These are phyloP conservation scores for Iselma pallidipennis DNA, from an alignment of 2,888 invertebrate genomes.

Conservation along the genomic window DNA sequence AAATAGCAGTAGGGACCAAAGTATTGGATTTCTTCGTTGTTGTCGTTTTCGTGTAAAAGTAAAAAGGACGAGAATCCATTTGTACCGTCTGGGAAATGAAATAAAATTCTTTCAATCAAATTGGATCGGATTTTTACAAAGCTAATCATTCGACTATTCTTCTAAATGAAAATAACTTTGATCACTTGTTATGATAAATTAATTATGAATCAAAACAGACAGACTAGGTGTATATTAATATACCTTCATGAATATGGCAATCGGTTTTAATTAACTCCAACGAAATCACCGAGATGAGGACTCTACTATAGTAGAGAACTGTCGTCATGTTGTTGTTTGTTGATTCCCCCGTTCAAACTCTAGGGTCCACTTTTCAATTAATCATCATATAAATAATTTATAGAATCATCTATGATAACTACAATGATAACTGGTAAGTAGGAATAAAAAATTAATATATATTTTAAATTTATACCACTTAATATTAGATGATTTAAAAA, in stretches of 20 bases:
- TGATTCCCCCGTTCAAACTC: neutral
- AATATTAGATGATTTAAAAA: slow-evolving; percentile 8
- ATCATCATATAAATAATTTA: slow-evolving; percentile 14
- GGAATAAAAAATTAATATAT: no score
- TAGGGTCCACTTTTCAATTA: neutral
- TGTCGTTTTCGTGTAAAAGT: no score
- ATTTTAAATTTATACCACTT: slow-evolving; percentile 12
- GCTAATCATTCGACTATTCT: no score
- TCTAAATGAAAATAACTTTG: neutral
- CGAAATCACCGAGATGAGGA: neutral
- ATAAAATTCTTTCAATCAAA: no score
- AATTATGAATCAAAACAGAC: neutral
- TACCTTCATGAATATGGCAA: neutral
- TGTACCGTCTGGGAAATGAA: no score
- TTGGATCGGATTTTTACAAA: no score
- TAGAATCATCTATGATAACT: neutral
- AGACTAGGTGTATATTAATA: neutral
- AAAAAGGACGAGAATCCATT: no score
- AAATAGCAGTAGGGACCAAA: neutral
- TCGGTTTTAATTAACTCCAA: slow-evolving; percentile 1
- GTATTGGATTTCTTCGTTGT: no score
- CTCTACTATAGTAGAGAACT: neutral
- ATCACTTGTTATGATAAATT: neutral
- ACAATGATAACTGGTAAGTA: slow-evolving; percentile 10
- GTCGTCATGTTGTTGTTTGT: no score